Conservation (phyloP, 2,797 vertebrate genomes). For the Dryobates pubescens region DNA sequence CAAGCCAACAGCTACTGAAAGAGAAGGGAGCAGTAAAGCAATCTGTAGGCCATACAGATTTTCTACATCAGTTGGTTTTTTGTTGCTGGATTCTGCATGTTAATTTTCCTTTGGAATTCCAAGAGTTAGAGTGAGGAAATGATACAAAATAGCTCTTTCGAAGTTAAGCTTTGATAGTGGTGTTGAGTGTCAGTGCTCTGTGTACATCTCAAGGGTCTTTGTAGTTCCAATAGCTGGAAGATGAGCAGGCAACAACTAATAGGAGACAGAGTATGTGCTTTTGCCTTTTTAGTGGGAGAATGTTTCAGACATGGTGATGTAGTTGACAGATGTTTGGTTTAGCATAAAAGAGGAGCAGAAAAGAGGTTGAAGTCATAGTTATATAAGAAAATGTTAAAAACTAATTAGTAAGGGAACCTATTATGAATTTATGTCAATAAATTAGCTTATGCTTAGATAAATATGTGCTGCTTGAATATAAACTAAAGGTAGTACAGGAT, state of each 20-base stretch:
- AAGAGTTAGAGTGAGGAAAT: background rate
- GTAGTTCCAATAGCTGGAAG: background rate
- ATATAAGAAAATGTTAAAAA: background rate
- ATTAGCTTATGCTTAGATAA: background rate
- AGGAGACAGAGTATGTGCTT: background rate
- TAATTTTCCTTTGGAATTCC: background rate
- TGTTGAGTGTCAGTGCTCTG: background rate
- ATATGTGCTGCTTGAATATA: background rate
- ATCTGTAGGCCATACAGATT: background rate
- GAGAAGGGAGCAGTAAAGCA: background rate
- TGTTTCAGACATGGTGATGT: background rate
- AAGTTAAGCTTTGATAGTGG: background rate
- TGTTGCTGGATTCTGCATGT: background rate
- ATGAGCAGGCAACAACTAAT: background rate
- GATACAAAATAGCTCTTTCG: background rate
- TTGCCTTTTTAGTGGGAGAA: background rate
- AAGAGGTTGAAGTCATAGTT: background rate
- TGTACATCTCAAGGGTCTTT: background rate
- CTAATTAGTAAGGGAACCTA: background rate
- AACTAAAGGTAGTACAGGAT: background rate
- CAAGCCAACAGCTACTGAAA: background rate
- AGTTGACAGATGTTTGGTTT: background rate
- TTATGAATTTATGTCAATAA: background rate
- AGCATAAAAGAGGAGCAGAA: background rate
- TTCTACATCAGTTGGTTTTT: background rate